A percentile compares a stretch with the other conserved stretches of the same genome.
Evolutionary conservation across 2,888 invertebrate species (phyloP).

Genomic region (Andrena hattorfiana): DNA sequence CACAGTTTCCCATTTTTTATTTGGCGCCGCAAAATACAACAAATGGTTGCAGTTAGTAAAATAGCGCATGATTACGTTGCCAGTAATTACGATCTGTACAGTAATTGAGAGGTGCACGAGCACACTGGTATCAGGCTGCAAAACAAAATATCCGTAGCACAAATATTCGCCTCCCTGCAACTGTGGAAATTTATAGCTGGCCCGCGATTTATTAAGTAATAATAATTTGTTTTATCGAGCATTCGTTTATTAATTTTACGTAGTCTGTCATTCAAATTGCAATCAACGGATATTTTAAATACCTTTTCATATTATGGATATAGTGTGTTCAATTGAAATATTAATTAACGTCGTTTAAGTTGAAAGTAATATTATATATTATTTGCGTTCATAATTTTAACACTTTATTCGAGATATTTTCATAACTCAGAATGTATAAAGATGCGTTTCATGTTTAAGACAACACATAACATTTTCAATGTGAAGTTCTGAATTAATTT

Average conservation of each 20-base stretch:
- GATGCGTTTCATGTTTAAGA: too few relatives aligned
- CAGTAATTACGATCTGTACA: conserved; percentile 69
- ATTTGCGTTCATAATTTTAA: too few relatives aligned
- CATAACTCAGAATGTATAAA: too few relatives aligned
- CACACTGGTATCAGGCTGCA: neutral
- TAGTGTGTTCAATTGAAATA: too few relatives aligned
- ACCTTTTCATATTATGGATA: neutral
- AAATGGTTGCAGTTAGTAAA: conserved; percentile 71
- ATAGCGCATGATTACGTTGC: conserved; percentile 69
- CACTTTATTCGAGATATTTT: too few relatives aligned
- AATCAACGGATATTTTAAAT: conserved; percentile 21
- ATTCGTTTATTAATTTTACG: conserved; percentile 73
- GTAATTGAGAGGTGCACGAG: conserved; percentile 71
- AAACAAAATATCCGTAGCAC: conserved; percentile 48
- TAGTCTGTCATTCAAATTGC: conserved; percentile 52
- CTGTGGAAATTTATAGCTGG: conserved; percentile 50
- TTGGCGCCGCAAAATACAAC: conserved; percentile 60
- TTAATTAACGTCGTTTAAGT: too few relatives aligned
- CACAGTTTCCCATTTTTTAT: conserved; percentile 66
- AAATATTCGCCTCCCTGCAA: conserved; percentile 2
- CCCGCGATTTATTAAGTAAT: conserved; percentile 62
- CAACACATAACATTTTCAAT: too few relatives aligned
- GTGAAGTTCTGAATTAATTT: too few relatives aligned
- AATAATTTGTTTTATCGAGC: conserved; percentile 70
- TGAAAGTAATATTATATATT: too few relatives aligned